phyloP scores from a whole-genome alignment of 37 sponge, comb jelly and placozoan species.

The Tethya wilhelma region DNA sequence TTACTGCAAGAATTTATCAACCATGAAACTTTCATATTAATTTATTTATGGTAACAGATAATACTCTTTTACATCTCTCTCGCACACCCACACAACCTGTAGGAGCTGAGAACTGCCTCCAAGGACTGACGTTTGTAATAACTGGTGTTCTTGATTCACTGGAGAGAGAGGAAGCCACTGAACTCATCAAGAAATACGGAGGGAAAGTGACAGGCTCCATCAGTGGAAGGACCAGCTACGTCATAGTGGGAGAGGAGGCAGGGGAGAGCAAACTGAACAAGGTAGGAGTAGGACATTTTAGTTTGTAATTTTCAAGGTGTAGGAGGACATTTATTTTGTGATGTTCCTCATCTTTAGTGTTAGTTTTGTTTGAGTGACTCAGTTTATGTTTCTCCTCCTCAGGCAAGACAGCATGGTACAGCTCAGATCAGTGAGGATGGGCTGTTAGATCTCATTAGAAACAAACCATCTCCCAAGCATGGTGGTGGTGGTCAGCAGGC shows the following conservation, averaged over 20 bases:
- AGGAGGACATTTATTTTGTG: background rate
- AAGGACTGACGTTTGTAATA: constrained; percentile 78
- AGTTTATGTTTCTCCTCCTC: background rate
- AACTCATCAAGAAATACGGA: constrained; percentile 86
- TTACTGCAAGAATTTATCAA: too few relatives aligned
- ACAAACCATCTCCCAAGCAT: constrained; percentile 34
- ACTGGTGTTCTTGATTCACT: constrained; percentile 94
- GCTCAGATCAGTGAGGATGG: constrained; percentile 84
- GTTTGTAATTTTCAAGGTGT: background rate
- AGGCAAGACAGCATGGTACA: constrained; percentile 71
- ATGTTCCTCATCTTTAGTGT: background rate
- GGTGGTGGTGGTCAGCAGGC: constrained; percentile 6
- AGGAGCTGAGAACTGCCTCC: constrained; percentile 60
- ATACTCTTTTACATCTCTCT: too few relatives aligned
- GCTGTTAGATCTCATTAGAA: constrained; percentile 81
- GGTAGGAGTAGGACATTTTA: too few relatives aligned
- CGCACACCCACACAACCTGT: background rate
- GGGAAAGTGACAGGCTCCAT: constrained; percentile 83
- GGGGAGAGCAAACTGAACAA: constrained; percentile 87
- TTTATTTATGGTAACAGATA: background rate
- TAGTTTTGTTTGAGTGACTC: background rate
- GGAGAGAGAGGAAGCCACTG: constrained; percentile 86
- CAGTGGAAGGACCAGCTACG: constrained; percentile 88
- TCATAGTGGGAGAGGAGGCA: constrained; percentile 89
- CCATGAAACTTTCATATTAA: background rate